Evolutionary conservation across 2,113 vertebrate genomes (phyloP), one percentile per base, ranked within the genome.

Genomic region (Entomyzon cyanotis): DNA sequence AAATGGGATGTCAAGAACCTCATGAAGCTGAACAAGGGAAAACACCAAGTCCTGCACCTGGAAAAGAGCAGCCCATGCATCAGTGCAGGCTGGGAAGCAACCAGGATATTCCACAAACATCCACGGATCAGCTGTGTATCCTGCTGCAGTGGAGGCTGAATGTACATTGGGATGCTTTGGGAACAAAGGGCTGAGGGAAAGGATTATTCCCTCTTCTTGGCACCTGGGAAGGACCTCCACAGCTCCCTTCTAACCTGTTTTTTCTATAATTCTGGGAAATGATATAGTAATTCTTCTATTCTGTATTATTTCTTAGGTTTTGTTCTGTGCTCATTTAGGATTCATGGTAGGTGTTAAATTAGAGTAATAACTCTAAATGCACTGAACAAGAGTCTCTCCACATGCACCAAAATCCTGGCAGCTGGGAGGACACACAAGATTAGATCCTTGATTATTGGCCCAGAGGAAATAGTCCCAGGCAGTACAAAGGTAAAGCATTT

Each of bases 21-120:
- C 14, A 9, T 8, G 63, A 18, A 22, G 44, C 0, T 22, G 44
- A 44, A 33, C 9, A 4, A 33, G 33, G 27, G 0, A 17, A 56
- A 30, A 4, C 37, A 77, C 7, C 3, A 37, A 52, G 5, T 59
- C 17, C 71, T 44, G 14, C 53, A 31, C 14, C 44, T 76, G 53
- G 62, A 6, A 22, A 50, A 76, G 44, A 25, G 52, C 60, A 85
- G 52, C 50, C 19, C 42, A 5, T 6, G 52, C 60, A 59, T 25
- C 44, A 21, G 2, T 2, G 1, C 10, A 76, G 52, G 52, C 70
- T 58, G 50, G 62, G 71, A 50, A 35, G 8, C 6, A n/a, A 21
- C 44, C 9, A 80, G 64, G 41, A n/a, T 28, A 25, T 31, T 62
- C 55, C 67, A 77, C 25, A 37, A 41, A 37, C 3, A 30, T 13